Percentiles rank a stretch among this genome's conserved stretches.
Evolutionary conservation across 2,888 invertebrate species (phyloP).

Genomic region (Andrena bicolor): DNA sequence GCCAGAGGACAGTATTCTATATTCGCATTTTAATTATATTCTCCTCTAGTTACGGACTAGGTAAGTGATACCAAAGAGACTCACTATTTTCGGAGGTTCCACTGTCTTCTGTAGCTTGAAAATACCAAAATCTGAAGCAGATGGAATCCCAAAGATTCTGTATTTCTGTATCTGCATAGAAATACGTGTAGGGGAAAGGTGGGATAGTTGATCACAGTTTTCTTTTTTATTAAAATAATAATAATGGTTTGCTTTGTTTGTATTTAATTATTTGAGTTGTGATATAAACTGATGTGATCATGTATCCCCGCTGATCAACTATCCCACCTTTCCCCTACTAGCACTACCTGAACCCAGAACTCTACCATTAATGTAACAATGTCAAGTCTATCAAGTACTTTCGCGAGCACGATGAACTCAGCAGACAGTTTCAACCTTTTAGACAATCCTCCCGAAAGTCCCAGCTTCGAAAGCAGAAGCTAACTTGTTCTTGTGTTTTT

Average conservation of each 20-base stretch:
- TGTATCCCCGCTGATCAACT: too few species aligned
- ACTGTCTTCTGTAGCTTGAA: neutral
- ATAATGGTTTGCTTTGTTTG: too few species aligned
- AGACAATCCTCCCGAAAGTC: neutral
- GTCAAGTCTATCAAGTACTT: neutral
- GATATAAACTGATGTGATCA: too few species aligned
- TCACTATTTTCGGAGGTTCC: neutral
- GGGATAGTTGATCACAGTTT: too few species aligned
- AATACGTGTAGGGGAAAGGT: too few species aligned
- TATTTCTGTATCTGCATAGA: neutral
- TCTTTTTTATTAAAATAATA: too few species aligned
- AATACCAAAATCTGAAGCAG: neutral
- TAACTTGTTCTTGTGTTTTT: slow-evolving; percentile 9
- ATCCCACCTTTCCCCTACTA: too few species aligned
- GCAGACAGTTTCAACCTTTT: slow-evolving; percentile 13
- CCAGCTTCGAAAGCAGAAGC: too few species aligned
- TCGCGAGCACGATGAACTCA: slow-evolving; percentile 24
- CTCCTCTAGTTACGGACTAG: neutral
- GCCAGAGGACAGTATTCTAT: neutral
- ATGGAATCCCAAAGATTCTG: neutral
- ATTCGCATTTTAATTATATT: neutral
- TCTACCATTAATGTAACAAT: neutral
- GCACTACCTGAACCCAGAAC: too few species aligned
- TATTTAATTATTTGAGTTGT: too few species aligned
- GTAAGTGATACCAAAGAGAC: slow-evolving; percentile 1